Evolutionary conservation across 2,797 vertebrate genomes (phyloP).

Genomic region (Psittacula derbiana): DNA sequence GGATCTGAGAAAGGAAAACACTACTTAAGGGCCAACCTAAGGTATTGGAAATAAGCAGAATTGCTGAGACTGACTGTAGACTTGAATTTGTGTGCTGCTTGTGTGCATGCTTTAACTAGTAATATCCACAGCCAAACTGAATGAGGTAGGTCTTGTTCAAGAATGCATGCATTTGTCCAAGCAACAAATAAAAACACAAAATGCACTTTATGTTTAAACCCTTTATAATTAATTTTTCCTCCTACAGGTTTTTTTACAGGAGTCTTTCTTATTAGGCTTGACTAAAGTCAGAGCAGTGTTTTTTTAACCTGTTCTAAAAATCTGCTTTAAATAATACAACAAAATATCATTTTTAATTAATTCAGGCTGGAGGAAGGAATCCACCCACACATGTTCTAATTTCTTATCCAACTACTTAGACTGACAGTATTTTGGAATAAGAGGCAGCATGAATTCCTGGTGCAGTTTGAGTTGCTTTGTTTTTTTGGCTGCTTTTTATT

Average conservation of each 20-base stretch:
- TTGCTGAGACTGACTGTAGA: not conserved
- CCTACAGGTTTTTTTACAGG: not conserved
- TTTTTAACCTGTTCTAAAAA: slow-evolving; percentile 47
- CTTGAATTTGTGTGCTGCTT: not conserved
- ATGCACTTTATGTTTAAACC: not conserved
- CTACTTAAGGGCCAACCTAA: not conserved
- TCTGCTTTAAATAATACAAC: not conserved
- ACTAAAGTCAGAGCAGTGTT: not conserved
- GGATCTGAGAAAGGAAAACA: not conserved
- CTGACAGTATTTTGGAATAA: slow-evolving; percentile 36
- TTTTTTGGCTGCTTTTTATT: not conserved
- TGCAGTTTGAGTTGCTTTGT: not conserved
- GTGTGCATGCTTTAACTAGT: not conserved
- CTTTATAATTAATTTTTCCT: not conserved
- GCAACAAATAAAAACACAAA: not conserved
- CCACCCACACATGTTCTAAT: slow-evolving; percentile 60
- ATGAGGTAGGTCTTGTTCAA: not conserved
- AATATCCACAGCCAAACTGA: not conserved
- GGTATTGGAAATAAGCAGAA: not conserved
- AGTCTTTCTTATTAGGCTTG: not conserved
- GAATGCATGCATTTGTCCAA: not conserved
- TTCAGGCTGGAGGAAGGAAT: slow-evolving; percentile 61
- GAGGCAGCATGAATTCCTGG: not conserved
- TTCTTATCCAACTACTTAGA: slow-evolving; percentile 57
- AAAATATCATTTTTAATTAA: slow-evolving; percentile 54